Percentiles rank a stretch among this genome's conserved stretches.
phyloP scores from a whole-genome alignment of 2,888 invertebrate genomes.

The Ernsta delagoae region DNA sequence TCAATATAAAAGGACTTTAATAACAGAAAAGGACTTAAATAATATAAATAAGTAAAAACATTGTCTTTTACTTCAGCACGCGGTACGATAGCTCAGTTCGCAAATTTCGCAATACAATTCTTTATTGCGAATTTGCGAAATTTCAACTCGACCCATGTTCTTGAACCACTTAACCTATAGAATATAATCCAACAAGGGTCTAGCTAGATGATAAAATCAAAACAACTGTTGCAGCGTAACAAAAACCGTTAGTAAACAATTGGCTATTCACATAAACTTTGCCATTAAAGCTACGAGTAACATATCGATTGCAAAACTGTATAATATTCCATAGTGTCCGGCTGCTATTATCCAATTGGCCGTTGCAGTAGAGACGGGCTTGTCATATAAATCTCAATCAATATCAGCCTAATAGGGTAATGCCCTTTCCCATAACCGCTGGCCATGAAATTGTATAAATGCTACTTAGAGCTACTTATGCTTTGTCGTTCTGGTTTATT shows the following conservation, averaged over 20 bases:
- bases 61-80: too few species aligned
- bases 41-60: too few species aligned
- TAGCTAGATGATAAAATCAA: too few species aligned
- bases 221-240: neutral
- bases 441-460: constrained; percentile 36
- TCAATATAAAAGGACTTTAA: too few species aligned
- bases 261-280: constrained; percentile 4
- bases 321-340: constrained; percentile 36
- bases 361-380: constrained; percentile 38
- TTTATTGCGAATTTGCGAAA: too few species aligned
- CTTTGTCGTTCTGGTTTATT: constrained; percentile 2
- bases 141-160: too few species aligned
- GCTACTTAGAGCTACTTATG: constrained; percentile 32
- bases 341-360: constrained; percentile 52
- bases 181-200: too few species aligned
- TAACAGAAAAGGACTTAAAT: too few species aligned
- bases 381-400: constrained; percentile 53
- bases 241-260: constrained; percentile 3
- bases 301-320: constrained; percentile 36
- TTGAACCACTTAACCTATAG: too few species aligned
- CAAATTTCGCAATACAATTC: too few species aligned
- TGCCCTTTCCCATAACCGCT: constrained; percentile 42
- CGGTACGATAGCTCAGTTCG: too few species aligned
- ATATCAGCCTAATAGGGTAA: constrained; percentile 43
- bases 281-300: constrained; percentile 3